These are phyloP conservation scores for Apodemia mormo DNA, from an alignment of 2,888 invertebrate species.

Conservation along the genomic window DNA sequence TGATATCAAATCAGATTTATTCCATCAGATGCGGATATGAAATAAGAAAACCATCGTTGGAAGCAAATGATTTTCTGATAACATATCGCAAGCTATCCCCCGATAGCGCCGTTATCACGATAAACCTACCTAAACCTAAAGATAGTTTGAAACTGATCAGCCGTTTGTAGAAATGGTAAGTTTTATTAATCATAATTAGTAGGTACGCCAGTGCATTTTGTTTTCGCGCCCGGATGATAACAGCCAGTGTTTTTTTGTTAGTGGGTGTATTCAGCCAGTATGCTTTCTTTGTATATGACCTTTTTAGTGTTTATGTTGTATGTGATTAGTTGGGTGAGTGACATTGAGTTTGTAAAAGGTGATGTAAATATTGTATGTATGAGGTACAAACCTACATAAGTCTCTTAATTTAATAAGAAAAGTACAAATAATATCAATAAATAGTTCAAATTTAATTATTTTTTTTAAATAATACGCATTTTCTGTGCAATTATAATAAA, in stretches of 20 bases:
- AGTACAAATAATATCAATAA: too few relatives aligned
- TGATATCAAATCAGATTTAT: background rate
- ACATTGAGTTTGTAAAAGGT: conserved; percentile 9
- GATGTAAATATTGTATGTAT: background rate
- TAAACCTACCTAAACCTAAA: conserved; percentile 42
- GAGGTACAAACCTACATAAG: background rate
- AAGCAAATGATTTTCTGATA: conserved; percentile 22
- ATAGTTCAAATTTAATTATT: too few relatives aligned
- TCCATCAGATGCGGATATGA: background rate
- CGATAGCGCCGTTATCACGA: conserved; percentile 40
- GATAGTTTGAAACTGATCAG: conserved; percentile 53
- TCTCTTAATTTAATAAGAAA: background rate
- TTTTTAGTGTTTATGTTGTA: conserved; percentile 46
- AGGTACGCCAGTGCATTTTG: conserved; percentile 31
- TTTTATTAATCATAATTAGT: conserved; percentile 51
- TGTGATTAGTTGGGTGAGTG: conserved; percentile 51
- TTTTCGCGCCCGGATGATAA: conserved; percentile 29
- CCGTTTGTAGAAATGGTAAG: conserved; percentile 68
- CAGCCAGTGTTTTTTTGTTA: conserved; percentile 34
- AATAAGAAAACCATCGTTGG: conserved; percentile 15
- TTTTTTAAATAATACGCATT: too few relatives aligned
- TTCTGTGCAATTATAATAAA: too few relatives aligned
- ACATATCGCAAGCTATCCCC: conserved; percentile 20
- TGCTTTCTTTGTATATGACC: conserved; percentile 45
- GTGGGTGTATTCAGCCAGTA: conserved; percentile 34